phyloP scores from a whole-genome alignment of 1,140 invertebrate species.

The Metopolophium dirhodum region DNA sequence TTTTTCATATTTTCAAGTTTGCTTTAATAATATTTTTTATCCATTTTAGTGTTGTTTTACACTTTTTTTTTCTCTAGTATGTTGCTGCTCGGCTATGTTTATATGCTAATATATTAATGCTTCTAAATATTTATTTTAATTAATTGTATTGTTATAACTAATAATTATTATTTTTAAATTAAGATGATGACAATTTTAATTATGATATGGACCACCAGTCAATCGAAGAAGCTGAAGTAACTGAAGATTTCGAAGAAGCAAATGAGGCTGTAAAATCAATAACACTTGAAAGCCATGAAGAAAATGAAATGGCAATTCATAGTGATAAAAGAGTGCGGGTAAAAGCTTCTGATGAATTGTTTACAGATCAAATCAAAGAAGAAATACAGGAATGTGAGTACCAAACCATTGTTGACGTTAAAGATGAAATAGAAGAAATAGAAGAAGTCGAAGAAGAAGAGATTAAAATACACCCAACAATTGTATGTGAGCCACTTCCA shows the following conservation, averaged over 20 bases:
- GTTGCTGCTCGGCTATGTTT: neutral
- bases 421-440: slow-evolving; percentile 32
- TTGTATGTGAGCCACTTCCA: neutral
- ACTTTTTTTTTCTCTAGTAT: neutral
- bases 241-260: neutral
- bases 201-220: neutral
- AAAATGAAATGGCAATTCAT: neutral
- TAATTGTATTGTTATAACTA: neutral
- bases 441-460: slow-evolving; percentile 34
- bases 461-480: neutral
- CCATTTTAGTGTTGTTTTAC: neutral
- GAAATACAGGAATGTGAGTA: neutral
- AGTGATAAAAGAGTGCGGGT: slow-evolving; percentile 35
- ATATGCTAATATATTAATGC: neutral
- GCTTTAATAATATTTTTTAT: neutral
- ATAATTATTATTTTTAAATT: slow-evolving; percentile 28
- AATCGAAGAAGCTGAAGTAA: neutral
- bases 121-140: neutral
- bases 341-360: slow-evolving; percentile 25
- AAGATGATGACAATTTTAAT: slow-evolving; percentile 27
- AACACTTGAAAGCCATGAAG: neutral
- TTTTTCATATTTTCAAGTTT: neutral
- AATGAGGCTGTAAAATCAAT: neutral
- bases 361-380: slow-evolving; percentile 40
- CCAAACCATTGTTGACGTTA: slow-evolving; percentile 7